Percentiles rank a stretch among this genome's conserved stretches.
These are phyloP conservation scores for Bos javanicus DNA, from an alignment of 2,113 vertebrate species.

Conservation along the genomic window DNA sequence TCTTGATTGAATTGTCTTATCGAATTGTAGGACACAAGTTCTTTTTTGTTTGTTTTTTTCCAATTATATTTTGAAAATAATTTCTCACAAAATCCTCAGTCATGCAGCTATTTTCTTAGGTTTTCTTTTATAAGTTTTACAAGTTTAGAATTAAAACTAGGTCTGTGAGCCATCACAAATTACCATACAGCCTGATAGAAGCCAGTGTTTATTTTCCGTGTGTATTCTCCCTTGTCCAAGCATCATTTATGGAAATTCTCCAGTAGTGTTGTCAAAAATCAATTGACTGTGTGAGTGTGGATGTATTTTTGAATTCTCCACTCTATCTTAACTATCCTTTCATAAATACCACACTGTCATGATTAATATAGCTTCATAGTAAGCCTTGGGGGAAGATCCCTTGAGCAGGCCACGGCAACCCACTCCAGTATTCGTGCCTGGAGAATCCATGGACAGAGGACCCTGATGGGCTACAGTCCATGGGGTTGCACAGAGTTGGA, in stretches of 20 bases:
- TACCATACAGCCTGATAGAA: neutral
- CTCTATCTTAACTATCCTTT: neutral
- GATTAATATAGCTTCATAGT: neutral
- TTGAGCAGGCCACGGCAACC: neutral
- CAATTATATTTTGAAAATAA: neutral
- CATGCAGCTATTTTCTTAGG: neutral
- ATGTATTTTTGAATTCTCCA: neutral
- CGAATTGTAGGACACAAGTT: neutral
- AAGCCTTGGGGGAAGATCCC: neutral
- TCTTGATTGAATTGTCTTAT: neutral
- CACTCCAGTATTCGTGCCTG: neutral
- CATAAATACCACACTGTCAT: neutral
- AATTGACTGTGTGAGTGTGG: neutral
- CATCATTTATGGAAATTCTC: neutral
- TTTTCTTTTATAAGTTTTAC: neutral
- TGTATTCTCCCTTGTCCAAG: neutral
- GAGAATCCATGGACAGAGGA: neutral
- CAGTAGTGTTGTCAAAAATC: neutral
- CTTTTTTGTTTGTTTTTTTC: neutral
- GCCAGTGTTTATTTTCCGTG: neutral
- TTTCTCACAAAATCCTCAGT: neutral
- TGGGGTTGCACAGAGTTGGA: neutral
- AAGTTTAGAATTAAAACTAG: neutral
- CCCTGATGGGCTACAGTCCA: neutral
- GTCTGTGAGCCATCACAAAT: neutral